phyloP scores from a whole-genome alignment of 2,797 vertebrate genomes.

The Lacerta viridis region DNA sequence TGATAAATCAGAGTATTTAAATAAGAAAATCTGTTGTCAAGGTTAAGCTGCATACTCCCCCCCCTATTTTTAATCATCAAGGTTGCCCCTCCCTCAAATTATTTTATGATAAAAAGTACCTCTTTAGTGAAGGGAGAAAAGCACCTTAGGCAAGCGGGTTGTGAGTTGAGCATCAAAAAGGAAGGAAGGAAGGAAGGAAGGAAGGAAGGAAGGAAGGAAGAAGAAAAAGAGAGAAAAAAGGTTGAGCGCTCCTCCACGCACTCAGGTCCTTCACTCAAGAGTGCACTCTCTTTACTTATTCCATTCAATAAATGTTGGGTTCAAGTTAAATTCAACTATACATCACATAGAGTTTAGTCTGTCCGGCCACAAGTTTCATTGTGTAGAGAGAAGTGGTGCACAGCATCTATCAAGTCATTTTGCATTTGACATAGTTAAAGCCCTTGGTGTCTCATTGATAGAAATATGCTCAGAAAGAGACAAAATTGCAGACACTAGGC shows the following conservation, averaged over 20 bases:
- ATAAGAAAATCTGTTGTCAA: too few relatives aligned
- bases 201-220: too few relatives aligned
- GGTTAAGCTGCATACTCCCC: neutral
- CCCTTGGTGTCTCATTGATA: constrained; percentile 40
- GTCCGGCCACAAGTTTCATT: neutral
- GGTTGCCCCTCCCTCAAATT: neutral
- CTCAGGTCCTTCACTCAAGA: neutral
- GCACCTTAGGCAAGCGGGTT: neutral
- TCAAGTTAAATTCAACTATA: neutral
- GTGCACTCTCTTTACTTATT: neutral
- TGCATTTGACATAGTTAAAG: constrained; percentile 41
- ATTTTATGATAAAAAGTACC: neutral
- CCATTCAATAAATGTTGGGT: neutral
- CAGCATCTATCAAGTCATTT: constrained; percentile 24
- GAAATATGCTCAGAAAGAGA: constrained; percentile 51
- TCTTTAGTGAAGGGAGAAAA: neutral
- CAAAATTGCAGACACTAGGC: constrained; percentile 54
- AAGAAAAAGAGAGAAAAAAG: too few relatives aligned
- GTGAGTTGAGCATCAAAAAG: neutral
- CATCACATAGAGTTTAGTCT: neutral
- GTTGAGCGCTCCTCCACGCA: neutral
- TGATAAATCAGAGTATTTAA: neutral
- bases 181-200: too few relatives aligned
- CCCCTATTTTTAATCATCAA: neutral
- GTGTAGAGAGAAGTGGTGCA: constrained; percentile 8